Evolutionary conservation across 2,113 vertebrate genomes (phyloP), one percentile per base, ranked within the genome.

Genomic region (Albula goreensis): DNA sequence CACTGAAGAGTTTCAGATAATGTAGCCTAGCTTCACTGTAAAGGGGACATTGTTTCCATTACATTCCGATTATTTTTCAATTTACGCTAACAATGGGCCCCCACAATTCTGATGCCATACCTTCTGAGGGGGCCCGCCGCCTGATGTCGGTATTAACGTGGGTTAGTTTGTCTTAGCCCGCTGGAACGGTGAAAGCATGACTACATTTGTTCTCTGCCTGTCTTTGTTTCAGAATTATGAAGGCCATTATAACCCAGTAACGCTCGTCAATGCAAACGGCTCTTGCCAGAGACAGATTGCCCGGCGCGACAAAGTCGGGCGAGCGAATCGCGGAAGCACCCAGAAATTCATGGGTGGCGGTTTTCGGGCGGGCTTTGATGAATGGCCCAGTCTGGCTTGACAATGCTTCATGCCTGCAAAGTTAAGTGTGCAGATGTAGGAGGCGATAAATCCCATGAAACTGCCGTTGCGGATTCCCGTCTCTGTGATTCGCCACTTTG

Each of bases 361-460:
- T 85, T 41, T 50, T 2, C 70, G 19, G 22, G 9, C 8, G 53
- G 60, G 60, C 60, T 12, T 19, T 85, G 78, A 81, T 66, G n/a
- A 80, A 85, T 41, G 25, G 48, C 78, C n/a, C 50, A 8, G 78
- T 81, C n/a, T 50, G 50, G 80, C n/a, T 50, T 80, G 78, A 80
- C 52, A 50, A 66, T 60, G 78, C 53, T 50, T 57, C 51, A 41
- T 85, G 85, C 31, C 85, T 80, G 17, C 78, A 80, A 81, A 85
- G 53, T 31, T 81, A 63, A 81, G 85, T 15, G 85, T 63, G 78
- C 85, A 63, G 78, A 80, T 81, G 85, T 49, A 22, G 41, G 19
- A 63, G 85, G 78, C 15, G 53, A 49, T 80, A 85, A 85, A 85
- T 85, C 50, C 53, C 31, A 6, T 22, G 17, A 81, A 80, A 85